Percentiles rank a stretch among this genome's conserved stretches.
Conservation (phyloP, 1,140 invertebrate genomes). For the Drosophila orena region DNA sequence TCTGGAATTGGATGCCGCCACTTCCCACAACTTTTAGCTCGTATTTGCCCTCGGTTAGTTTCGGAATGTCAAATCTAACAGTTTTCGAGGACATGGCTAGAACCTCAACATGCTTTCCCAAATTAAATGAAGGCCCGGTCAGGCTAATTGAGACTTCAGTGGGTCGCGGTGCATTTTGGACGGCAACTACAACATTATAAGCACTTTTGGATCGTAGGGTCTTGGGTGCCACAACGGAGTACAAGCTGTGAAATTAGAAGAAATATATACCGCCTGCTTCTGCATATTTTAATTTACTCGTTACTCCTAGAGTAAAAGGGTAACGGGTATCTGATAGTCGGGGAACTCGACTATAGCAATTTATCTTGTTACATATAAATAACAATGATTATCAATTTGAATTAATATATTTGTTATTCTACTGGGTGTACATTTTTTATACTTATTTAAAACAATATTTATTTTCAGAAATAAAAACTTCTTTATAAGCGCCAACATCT, state of each 20-base stretch:
- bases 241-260: constrained; percentile 86
- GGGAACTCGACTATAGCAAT: too few species aligned
- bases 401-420: too few species aligned
- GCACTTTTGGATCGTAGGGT: constrained; percentile 92
- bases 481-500: too few species aligned
- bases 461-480: too few species aligned
- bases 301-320: too few species aligned
- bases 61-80: constrained; percentile 88
- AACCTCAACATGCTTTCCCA: constrained; percentile 88
- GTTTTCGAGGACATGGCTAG: constrained; percentile 89
- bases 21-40: constrained; percentile 90
- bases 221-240: constrained; percentile 92
- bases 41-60: constrained; percentile 91
- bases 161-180: constrained; percentile 87
- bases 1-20: constrained; percentile 90
- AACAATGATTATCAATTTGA: too few species aligned
- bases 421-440: too few species aligned
- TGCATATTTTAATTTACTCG: too few species aligned
- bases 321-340: too few species aligned
- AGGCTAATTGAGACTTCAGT: constrained; percentile 90
- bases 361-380: too few species aligned
- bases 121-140: constrained; percentile 89
- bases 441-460: too few species aligned
- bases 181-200: constrained; percentile 92
- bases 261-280: too few species aligned